Evolutionary conservation across 2,888 invertebrate genomes (phyloP), one percentile per base, ranked within the genome.

Genomic region (Serripes groenlandicus): DNA sequence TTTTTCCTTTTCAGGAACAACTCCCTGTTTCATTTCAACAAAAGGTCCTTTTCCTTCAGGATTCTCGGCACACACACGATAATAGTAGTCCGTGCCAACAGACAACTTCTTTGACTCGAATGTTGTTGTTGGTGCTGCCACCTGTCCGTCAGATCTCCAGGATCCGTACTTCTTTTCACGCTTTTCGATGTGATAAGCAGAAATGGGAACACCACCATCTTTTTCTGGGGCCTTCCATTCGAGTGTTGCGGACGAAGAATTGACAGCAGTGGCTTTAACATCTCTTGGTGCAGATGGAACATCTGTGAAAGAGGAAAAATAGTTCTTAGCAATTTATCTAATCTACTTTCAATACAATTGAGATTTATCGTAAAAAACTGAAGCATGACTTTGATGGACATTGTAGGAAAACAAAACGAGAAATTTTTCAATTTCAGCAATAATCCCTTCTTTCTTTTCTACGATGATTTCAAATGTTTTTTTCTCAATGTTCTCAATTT

Each of bases 181-280:
- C 37, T 92, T 87, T 77, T 94, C 94, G n/a, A 94, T 80, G 62
- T 90, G 76, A 85, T 93, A 94, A 28, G 86, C 83, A 28, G 86
- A 90, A 56, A 94, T 88, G 15, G 92, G 91, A 32, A 90, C 86
- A 62, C 94, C 94, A 54, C 94, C 94, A 80, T 94, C 92, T 60
- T 93, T 91, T 26, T 90, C 77, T 23, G 95, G 95, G n/a, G 94
- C 88, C 26, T 91, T 91, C 95, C 95, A 95, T 54, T 90, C 78
- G 21, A 94, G 81, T 23, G 89, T 89, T 11, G 88, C 89, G 7
- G 88, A 83, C 11, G 78, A 85, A 23, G 83, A 82, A 37, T 91
- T 93, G 54, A 93, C 81, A 42, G 94, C 91, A 26, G 89, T 90
- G 23, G 90, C 90, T 37, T 78, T 74, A 26, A 92, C 79, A 34